Evolutionary conservation across 1,140 invertebrate genomes (phyloP), one percentile per base, ranked within the genome.

Genomic region (Pectinophora gossypiella): DNA sequence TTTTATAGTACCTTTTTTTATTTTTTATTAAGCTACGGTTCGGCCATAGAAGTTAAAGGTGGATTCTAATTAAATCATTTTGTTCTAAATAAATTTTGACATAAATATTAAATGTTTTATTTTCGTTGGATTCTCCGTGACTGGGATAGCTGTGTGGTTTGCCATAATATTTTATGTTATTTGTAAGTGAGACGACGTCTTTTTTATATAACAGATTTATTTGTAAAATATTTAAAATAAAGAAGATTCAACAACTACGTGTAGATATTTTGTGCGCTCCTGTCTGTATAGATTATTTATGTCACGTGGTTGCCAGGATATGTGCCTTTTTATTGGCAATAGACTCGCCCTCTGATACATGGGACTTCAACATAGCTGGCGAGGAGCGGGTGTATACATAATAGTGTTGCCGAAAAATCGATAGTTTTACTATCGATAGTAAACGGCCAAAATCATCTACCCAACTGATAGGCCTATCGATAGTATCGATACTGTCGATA

Each of bases 1-100:
- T 81, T 81, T 78, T 81, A 68, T 76, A 80, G 61, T 66, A 69
- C 73, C 53, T 68, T 59, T 76, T 72, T 68, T 61, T 75, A 65
- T 65, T 64, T 70, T 68, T 65, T 61, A 52, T 67, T 61, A 59
- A 65, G 55, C 62, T 63, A 45, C 47, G 49, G 51, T 61, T 59
- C 59, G 51, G 61, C 60, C 64, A 67, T 67, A 63, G 52, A 48
- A 43, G 38, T 35, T 64, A 48, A 56, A 49, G 42, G 4, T 10
- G 13, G 62, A 64, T 64, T 51, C 54, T 62, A 56, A 64, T 47
- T 40, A 57, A 49, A 36, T 49, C 32, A 21, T 58, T 64, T 48
- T 59, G 57, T 66, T 66, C 63, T 48, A 51, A 64, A 61, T 67
- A 69, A 71, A 65, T 60, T 64, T 68, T 65, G 60, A 18, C 57